Evolutionary conservation across 2,113 vertebrate genomes (phyloP).

Genomic region (Spilogale gracilis): DNA sequence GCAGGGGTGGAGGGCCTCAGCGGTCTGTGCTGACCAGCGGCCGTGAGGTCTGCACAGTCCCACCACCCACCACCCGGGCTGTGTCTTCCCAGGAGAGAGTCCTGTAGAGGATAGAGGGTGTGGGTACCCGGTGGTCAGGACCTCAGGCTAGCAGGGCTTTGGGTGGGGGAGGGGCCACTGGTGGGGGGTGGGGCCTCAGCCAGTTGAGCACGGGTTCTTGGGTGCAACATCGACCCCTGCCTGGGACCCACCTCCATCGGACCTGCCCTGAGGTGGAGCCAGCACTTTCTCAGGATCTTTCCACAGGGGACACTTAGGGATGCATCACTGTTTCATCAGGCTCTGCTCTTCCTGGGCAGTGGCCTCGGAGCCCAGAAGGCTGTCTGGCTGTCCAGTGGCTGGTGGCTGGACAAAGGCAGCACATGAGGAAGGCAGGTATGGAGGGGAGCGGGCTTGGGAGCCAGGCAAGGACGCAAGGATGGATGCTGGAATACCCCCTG

Average conservation of each 20-base stretch:
- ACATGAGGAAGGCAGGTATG: neutral
- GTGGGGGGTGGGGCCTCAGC: fast-evolving
- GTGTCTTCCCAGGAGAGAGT: neutral
- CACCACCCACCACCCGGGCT: too few relatives aligned
- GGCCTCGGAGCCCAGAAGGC: neutral
- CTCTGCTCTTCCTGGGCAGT: neutral
- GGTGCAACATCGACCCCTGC: neutral
- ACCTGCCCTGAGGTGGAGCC: fast-evolving
- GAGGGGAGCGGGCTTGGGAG: neutral
- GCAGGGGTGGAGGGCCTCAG: neutral
- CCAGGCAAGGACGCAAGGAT: too few relatives aligned
- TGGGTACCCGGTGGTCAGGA: neutral
- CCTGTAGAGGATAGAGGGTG: neutral
- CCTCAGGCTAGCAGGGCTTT: too few relatives aligned
- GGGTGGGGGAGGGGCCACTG: fast-evolving
- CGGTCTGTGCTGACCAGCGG: neutral
- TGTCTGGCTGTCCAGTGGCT: neutral
- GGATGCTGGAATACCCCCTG: neutral
- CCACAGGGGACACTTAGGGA: neutral
- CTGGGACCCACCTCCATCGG: too few relatives aligned
- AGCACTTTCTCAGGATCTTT: neutral
- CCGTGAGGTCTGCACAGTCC: neutral
- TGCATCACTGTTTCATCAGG: neutral
- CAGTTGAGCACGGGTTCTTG: neutral
- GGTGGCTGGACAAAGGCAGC: neutral